Percentiles rank a stretch among this genome's conserved stretches.
Conservation (phyloP, 2,797 vertebrate genomes). For the Periophthalmus magnuspinnatus region DNA sequence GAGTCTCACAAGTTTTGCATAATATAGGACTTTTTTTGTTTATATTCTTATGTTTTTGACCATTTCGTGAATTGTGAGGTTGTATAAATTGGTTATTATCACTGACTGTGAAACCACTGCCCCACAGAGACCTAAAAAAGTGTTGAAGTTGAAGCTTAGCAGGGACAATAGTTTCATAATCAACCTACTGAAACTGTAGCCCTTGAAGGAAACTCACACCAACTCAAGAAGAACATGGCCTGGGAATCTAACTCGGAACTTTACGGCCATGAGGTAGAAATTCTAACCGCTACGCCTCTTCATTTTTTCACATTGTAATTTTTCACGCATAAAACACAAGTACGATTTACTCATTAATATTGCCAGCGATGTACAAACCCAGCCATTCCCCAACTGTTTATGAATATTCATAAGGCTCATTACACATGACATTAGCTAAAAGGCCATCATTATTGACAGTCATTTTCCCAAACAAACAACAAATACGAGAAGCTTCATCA, state of each 20-base stretch:
- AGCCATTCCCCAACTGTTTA: not conserved
- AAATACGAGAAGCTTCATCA: not conserved
- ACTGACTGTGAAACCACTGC: too few relatives aligned
- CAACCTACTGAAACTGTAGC: too few relatives aligned
- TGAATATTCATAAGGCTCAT: conserved; percentile 15
- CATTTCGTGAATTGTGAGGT: too few relatives aligned
- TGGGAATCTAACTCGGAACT: too few relatives aligned
- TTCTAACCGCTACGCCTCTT: not conserved
- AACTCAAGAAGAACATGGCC: not conserved
- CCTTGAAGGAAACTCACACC: not conserved
- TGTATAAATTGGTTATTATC: too few relatives aligned
- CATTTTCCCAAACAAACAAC: not conserved
- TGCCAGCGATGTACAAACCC: not conserved
- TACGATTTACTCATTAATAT: not conserved
- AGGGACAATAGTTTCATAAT: too few relatives aligned
- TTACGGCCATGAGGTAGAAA: too few relatives aligned
- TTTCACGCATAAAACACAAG: not conserved
- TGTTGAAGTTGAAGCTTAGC: too few relatives aligned
- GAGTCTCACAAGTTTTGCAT: too few relatives aligned
- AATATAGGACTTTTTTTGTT: too few relatives aligned
- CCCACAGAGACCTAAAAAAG: too few relatives aligned
- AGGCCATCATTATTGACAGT: conserved; percentile 7
- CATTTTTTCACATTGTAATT: not conserved
- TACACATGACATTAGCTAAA: conserved; percentile 10
- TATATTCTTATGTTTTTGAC: too few relatives aligned